Conservation (phyloP, 2,113 vertebrate genomes). For the Tragelaphus buxtoni region DNA sequence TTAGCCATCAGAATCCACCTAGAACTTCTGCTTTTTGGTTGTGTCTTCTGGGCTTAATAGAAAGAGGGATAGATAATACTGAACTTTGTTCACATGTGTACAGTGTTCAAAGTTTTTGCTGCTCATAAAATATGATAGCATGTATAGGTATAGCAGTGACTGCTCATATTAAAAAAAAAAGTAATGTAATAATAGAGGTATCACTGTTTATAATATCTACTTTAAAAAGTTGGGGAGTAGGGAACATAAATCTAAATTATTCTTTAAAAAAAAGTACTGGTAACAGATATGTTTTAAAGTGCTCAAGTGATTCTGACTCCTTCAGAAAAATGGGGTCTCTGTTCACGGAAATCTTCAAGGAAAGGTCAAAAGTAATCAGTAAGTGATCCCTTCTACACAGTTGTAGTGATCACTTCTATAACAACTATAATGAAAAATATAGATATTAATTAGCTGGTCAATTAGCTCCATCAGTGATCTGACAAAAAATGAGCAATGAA, state of each 20-base stretch:
- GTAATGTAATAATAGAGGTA: neutral
- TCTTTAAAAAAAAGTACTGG: neutral
- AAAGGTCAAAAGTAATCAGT: neutral
- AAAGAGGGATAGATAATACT: neutral
- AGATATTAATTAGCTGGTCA: neutral
- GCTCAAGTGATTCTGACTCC: neutral
- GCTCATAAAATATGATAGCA: neutral
- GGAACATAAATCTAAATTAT: neutral
- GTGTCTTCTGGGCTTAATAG: neutral
- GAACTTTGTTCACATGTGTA: neutral
- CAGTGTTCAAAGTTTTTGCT: neutral
- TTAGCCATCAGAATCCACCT: neutral
- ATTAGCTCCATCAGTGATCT: neutral
- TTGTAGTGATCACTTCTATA: neutral
- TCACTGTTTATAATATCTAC: neutral
- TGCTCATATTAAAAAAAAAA: neutral
- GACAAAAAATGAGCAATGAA: neutral
- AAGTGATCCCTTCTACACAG: neutral
- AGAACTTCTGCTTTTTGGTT: neutral
- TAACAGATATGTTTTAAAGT: neutral
- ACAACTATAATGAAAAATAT: neutral
- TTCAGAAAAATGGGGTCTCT: neutral
- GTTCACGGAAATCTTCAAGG: neutral
- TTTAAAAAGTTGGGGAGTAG: neutral
- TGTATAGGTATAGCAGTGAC: neutral